A percentile compares a stretch with the other conserved stretches of the same genome.
These are phyloP conservation scores for Saguinus imperator DNA, from an alignment of 2,113 vertebrate genomes.

Conservation along the genomic window DNA sequence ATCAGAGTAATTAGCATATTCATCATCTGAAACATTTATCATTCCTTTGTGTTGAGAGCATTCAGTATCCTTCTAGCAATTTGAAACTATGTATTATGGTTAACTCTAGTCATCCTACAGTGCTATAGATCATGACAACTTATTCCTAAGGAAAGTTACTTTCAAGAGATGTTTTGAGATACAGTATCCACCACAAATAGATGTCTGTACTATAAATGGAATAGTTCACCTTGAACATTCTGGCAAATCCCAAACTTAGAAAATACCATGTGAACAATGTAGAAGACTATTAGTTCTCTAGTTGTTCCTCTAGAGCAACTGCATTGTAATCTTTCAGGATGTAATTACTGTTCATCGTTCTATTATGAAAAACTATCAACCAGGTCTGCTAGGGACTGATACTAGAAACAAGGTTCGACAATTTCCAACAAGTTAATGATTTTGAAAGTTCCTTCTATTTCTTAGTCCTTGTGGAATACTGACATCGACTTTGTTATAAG, in stretches of 20 bases:
- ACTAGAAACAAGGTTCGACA: background rate
- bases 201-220: background rate
- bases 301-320: background rate
- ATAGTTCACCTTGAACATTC: background rate
- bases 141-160: background rate
- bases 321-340: background rate
- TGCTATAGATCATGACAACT: background rate
- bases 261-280: background rate
- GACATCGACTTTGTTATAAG: background rate
- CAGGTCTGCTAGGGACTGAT: background rate
- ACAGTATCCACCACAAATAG: background rate
- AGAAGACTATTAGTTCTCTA: background rate
- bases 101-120: background rate
- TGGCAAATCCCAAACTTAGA: background rate
- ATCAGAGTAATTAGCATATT: background rate
- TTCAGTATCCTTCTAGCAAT: background rate
- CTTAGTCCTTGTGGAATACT: background rate
- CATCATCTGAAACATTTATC: background rate
- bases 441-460: constrained; percentile 17
- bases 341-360: background rate
- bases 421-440: background rate
- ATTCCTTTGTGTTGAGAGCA: background rate
- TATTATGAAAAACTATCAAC: background rate
- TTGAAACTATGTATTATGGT: background rate
- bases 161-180: background rate